These are phyloP conservation scores for Ectropis grisescens DNA, from an alignment of 1,140 invertebrate species.

Conservation along the genomic window DNA sequence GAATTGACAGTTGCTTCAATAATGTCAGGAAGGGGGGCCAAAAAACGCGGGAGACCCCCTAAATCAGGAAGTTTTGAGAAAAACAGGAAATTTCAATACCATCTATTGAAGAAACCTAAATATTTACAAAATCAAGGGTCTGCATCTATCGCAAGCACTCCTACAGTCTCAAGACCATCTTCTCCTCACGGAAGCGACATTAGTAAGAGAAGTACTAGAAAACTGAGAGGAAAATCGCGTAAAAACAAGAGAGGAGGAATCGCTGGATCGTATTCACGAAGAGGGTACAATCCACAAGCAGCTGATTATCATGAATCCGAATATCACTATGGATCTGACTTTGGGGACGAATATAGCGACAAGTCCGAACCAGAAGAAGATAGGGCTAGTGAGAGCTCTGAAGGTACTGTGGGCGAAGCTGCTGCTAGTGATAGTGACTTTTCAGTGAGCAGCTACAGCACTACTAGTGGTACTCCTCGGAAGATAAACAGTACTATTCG, in stretches of 20 bases:
- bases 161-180: slow-evolving; percentile 80
- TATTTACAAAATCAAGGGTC: slow-evolving; percentile 81
- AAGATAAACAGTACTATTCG: slow-evolving; percentile 69
- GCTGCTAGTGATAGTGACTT: slow-evolving; percentile 87
- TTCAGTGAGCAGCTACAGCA: slow-evolving; percentile 84
- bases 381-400: slow-evolving; percentile 73
- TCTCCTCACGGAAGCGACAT: slow-evolving; percentile 81
- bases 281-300: slow-evolving; percentile 80
- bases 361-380: slow-evolving; percentile 83
- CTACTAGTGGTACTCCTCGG: slow-evolving; percentile 72
- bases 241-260: slow-evolving; percentile 74
- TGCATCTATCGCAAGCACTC: slow-evolving; percentile 81
- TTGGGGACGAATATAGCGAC: slow-evolving; percentile 87
- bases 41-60: slow-evolving; percentile 89
- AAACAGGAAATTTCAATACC: slow-evolving; percentile 87
- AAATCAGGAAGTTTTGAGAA: slow-evolving; percentile 88
- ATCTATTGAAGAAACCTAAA: slow-evolving; percentile 92
- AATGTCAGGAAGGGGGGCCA: slow-evolving; percentile 88
- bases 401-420: slow-evolving; percentile 76
- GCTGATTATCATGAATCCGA: slow-evolving; percentile 87
- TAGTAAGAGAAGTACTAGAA: slow-evolving; percentile 74
- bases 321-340: slow-evolving; percentile 92
- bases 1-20: slow-evolving; percentile 68
- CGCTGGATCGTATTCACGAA: slow-evolving; percentile 70
- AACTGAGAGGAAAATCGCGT: slow-evolving; percentile 71